Conservation (phyloP, 2,113 vertebrate genomes). For the Syrmaticus mikado region DNA sequence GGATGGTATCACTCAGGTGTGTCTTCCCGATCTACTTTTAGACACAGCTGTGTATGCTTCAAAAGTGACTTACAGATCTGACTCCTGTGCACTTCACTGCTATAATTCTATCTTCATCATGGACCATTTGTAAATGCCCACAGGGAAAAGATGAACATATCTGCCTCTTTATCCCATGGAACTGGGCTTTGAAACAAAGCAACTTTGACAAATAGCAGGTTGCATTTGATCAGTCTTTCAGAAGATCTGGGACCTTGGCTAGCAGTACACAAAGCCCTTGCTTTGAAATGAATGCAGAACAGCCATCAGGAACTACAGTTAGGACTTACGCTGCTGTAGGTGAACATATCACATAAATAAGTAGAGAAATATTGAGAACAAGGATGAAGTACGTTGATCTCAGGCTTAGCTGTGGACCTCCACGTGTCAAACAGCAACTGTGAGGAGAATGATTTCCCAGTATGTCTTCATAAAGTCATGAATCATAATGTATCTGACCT, state of each 20-base stretch:
- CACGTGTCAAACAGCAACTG: neutral
- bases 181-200: neutral
- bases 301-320: neutral
- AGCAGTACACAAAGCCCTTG: neutral
- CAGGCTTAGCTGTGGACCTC: neutral
- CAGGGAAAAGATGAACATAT: neutral
- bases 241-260: neutral
- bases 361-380: neutral
- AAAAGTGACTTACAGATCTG: neutral
- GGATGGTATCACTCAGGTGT: neutral
- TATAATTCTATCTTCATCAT: neutral
- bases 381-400: neutral
- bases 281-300: neutral
- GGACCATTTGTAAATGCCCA: neutral
- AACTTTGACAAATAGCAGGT: neutral
- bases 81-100: neutral
- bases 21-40: neutral
- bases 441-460: neutral
- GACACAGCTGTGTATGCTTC: neutral
- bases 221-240: neutral
- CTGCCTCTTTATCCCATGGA: neutral
- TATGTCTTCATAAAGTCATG: neutral
- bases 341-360: neutral
- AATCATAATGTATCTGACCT: neutral
- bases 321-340: neutral